Evolutionary conservation across 1,140 invertebrate species (phyloP).

Genomic region (Batillaria attramentaria): DNA sequence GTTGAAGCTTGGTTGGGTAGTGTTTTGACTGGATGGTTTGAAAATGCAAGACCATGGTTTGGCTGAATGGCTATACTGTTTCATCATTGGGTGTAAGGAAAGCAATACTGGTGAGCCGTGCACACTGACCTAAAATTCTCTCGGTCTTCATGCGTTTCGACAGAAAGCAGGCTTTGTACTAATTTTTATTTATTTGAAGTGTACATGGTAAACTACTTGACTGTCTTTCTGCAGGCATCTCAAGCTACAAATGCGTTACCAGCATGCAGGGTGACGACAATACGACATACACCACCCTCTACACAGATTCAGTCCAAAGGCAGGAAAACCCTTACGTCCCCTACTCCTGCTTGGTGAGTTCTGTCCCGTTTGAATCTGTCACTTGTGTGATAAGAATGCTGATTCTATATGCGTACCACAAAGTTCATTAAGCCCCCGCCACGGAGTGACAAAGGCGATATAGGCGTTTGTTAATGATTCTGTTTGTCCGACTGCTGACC

Average conservation of each 20-base stretch:
- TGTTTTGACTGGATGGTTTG: not conserved
- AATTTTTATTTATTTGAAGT: not conserved
- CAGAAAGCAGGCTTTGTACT: not conserved
- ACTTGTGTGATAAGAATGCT: no score
- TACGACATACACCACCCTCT: no score
- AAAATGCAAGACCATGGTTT: not conserved
- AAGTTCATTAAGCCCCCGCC: not conserved
- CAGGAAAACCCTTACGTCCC: not conserved
- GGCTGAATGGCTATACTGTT: not conserved
- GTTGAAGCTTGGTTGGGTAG: no score
- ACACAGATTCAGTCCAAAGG: no score
- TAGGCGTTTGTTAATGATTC: not conserved
- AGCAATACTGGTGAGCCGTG: not conserved
- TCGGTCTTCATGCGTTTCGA: not conserved
- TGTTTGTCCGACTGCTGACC: not conserved
- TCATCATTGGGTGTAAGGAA: not conserved
- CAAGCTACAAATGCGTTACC: no score
- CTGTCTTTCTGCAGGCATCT: not conserved
- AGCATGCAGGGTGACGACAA: no score
- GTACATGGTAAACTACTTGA: not conserved
- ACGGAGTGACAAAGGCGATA: not conserved
- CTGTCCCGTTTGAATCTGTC: not conserved
- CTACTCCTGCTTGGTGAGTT: not conserved
- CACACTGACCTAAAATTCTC: not conserved
- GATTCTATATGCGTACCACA: not conserved